Evolutionary conservation across 2,888 invertebrate species (phyloP).

Genomic region (Clusia tigrina): DNA sequence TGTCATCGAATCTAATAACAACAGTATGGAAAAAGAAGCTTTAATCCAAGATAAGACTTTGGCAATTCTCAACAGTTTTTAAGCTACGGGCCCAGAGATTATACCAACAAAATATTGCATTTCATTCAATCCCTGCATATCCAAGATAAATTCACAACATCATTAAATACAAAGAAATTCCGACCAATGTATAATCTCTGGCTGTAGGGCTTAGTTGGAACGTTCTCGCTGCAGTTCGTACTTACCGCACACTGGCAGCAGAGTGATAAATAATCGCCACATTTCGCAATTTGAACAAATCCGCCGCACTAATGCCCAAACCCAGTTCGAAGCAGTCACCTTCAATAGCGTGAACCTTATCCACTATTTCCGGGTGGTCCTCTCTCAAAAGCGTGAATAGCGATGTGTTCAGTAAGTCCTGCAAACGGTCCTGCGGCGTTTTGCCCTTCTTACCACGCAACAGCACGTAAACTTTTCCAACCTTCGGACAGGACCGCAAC

Average conservation of each 20-base stretch:
- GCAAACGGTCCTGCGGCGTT: slow-evolving; percentile 71
- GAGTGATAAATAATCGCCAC: slow-evolving; percentile 78
- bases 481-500: slow-evolving; percentile 78
- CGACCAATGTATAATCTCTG: too few relatives aligned
- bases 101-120: too few relatives aligned
- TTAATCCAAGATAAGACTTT: slow-evolving; percentile 41
- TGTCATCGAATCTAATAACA: slow-evolving; percentile 78
- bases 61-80: background rate
- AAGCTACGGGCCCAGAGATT: too few relatives aligned
- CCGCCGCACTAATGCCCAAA: slow-evolving; percentile 68
- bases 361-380: slow-evolving; percentile 67
- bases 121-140: too few relatives aligned
- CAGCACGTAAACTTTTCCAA: slow-evolving; percentile 79
- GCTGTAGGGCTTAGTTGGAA: too few relatives aligned
- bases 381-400: slow-evolving; percentile 63
- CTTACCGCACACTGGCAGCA: slow-evolving; percentile 78
- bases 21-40: slow-evolving; percentile 37
- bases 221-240: too few relatives aligned
- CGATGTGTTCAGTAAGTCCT: slow-evolving; percentile 67
- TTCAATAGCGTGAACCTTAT: slow-evolving; percentile 72
- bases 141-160: too few relatives aligned
- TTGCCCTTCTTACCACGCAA: slow-evolving; percentile 77
- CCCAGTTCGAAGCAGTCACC: slow-evolving; percentile 71
- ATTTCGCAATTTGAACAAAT: slow-evolving; percentile 67
- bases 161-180: too few relatives aligned